Evolutionary conservation across 2,888 invertebrate species (phyloP), one percentile per base, ranked within the genome.

Genomic region (Gibbula magus): DNA sequence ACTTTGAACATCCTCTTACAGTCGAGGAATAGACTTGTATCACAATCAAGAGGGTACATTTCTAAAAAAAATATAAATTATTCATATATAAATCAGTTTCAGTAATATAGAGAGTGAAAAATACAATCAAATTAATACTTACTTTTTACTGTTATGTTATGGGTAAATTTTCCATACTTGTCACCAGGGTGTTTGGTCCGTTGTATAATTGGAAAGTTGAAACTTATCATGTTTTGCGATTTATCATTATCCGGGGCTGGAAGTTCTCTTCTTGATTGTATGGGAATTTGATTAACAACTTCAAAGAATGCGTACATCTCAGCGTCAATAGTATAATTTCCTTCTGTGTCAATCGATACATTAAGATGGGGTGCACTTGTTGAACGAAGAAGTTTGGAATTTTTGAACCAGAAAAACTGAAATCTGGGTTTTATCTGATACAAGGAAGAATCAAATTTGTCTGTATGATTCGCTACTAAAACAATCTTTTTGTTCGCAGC

Each of bases 401-500:
- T 56, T n/a, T 78, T 75, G 75, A 56, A 82, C 84, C 84, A 84
- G 35, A 18, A 78, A 70, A 74, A 84, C 5, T 61, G 35, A 78
- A 51, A 84, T 3, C n/a, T 20, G 7, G 77, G 75, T 53, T 13
- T 32, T 2, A 16, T n/a, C 0, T 18, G n/a, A 67, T 22, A 20
- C 32, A 2, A 3, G 2, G 22, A 1, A 20, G 56, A 53, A 13
- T 52, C 73, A 75, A 87, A 86, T 25, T 52, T 80, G 78, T 87
- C 87, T 25, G 83, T 85, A 5, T 86, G 70, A 45, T 85, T 81
- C 10, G 82, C 77, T 25, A 61, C 73, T 5, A 85, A 54, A 29
- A 35, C 52, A 18, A 86, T 56, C 10, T 73, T 52, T 51, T 79
- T 77, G 2, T 79, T 66, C 8, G 86, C 85, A n/a, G 86, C 81